Conservation (phyloP, 2,888 invertebrate species). For the Lysandra coridon region DNA sequence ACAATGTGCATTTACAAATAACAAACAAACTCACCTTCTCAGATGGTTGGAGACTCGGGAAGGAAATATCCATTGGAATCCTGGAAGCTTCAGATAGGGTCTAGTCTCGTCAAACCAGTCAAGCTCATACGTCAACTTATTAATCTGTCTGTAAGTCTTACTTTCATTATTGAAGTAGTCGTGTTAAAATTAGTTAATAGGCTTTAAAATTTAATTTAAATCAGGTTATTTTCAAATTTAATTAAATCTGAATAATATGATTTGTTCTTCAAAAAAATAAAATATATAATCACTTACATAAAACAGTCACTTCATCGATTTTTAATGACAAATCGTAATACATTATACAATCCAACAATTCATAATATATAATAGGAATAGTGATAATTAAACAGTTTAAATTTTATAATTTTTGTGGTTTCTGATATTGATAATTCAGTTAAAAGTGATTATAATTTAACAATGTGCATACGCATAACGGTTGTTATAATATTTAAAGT, state of each 20-base stretch:
- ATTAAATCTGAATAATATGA: neutral
- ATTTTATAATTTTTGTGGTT: no score
- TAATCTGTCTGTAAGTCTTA: neutral
- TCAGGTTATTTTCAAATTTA: neutral
- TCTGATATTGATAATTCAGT: no score
- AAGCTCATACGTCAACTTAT: constrained; percentile 9
- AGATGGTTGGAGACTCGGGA: constrained; percentile 61
- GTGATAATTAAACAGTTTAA: no score
- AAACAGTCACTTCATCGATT: no score
- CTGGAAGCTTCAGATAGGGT: constrained; percentile 55
- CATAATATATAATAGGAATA: no score
- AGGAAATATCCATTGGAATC: constrained; percentile 46
- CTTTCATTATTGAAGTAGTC: neutral
- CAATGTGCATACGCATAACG: no score
- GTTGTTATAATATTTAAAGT: no score
- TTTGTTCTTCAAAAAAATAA: no score
- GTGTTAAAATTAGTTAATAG: neutral
- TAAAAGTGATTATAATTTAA: no score
- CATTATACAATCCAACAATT: no score
- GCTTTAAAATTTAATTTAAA: neutral
- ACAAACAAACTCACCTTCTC: constrained; percentile 63
- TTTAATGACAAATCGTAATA: no score
- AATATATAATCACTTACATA: neutral
- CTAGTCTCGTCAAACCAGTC: constrained; percentile 41
- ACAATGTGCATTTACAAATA: constrained; percentile 37